Conservation (phyloP, 2,113 vertebrate genomes). For the Saimiri boliviensis region DNA sequence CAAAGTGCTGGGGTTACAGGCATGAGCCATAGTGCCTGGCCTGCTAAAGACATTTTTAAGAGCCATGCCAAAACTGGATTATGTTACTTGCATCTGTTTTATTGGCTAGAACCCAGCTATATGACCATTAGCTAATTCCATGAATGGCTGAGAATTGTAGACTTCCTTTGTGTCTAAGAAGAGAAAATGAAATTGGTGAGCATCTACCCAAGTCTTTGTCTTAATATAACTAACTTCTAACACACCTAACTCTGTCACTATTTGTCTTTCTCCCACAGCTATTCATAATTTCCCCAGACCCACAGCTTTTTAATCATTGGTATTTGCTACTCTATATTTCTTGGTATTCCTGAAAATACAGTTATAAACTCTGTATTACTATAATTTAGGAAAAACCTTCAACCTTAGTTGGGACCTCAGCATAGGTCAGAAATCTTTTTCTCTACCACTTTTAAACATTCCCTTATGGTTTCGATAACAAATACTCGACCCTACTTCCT, state of each 20-base stretch:
- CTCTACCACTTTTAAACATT: neutral
- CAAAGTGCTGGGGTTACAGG: no score
- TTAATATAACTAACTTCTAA: neutral
- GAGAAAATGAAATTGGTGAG: neutral
- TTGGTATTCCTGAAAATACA: neutral
- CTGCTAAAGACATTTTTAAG: neutral
- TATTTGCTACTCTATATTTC: neutral
- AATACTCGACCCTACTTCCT: neutral
- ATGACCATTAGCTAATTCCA: neutral
- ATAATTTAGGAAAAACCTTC: neutral
- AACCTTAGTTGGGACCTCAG: neutral
- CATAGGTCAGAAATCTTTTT: neutral
- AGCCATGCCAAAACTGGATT: neutral
- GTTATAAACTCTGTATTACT: neutral
- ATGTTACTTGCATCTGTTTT: neutral
- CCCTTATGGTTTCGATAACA: neutral
- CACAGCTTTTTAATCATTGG: neutral
- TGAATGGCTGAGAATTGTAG: neutral
- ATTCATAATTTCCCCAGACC: neutral
- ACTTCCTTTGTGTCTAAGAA: neutral
- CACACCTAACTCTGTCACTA: neutral
- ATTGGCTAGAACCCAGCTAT: neutral
- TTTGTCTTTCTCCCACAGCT: neutral
- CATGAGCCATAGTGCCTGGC: no score
- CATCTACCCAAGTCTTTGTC: neutral